Percentiles rank a stretch among this genome's conserved stretches.
phyloP scores from a whole-genome alignment of 2,797 vertebrate genomes.

The Sitta carolinensis region DNA sequence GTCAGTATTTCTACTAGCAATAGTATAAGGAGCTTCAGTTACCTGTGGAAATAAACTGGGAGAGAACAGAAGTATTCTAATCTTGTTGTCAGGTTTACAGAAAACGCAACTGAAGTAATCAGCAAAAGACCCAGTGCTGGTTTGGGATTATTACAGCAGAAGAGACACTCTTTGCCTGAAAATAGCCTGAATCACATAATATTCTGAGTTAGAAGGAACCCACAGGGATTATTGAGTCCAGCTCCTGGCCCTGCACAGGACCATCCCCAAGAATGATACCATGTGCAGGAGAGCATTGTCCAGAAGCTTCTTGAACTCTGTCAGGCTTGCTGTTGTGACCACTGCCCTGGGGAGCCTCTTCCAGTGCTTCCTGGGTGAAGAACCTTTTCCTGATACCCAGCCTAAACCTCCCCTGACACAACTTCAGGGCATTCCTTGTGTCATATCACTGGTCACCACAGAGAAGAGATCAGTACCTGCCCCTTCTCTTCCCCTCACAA shows the following conservation, averaged over 20 bases:
- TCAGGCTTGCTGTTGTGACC: too few relatives aligned
- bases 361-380: background rate
- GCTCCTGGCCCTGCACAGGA: background rate
- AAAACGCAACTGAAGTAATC: background rate
- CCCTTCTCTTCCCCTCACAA: background rate
- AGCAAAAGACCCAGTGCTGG: background rate
- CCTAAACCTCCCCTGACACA: background rate
- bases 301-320: background rate
- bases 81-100: background rate
- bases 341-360: background rate
- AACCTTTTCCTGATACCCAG: fast-evolving
- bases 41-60: background rate
- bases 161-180: background rate
- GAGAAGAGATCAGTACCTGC: background rate
- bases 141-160: background rate
- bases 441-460: background rate
- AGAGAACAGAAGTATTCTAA: background rate
- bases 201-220: background rate
- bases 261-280: too few relatives aligned
- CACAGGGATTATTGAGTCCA: background rate
- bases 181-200: background rate
- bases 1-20: background rate
- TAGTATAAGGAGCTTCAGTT: background rate
- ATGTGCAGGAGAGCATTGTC: background rate
- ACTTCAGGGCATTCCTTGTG: fast-evolving